Base-by-base conservation (phyloP, 2,888 invertebrate genomes). In the Zaprionus bogoriensis region DNA sequence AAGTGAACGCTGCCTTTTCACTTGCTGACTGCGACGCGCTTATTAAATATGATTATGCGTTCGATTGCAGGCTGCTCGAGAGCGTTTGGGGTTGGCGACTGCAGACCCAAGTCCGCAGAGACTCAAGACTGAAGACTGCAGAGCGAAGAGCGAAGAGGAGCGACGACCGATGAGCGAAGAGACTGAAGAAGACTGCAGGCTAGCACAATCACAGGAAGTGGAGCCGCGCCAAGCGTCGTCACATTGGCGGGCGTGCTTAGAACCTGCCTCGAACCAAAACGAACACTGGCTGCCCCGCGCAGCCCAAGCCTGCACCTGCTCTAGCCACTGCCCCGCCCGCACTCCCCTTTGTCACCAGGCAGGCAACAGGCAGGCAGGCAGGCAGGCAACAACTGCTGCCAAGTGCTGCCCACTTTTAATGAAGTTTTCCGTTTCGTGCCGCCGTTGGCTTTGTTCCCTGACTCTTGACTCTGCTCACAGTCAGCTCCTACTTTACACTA, bases 1-100 rank as follows among this genome's bases (percentile, higher is more conserved):
- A 50, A 59, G 52, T 30, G 47, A 53, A 60, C 63, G 50, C 32
- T 42, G 62, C 47, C 58, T 72, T 74, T 69, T 74, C 69, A 63
- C 62, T 66, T 60, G 69, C 68, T 45, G 66, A 66, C 65, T 73
- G 53, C 67, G 67, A 65, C 67, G 81, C 81, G 76, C 82, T 82
- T 82, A 82, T 82, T 82, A 84, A 82, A 82, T 82, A 84, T 81
- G 82, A 84, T 84, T 84, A 78, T 77, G 84, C 78, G 79, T 82
- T 81, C 81, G 84, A 81, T 83, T 76, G 75, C 57, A 59, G 52
- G 28, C 22, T 20, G n/a, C n/a, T 3, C 1, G 64, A 67, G 59
- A 59, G 65, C 42, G 55, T 62, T 74, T 67, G 59, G 50, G 52
- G 54, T 53, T 30, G 36, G n/a, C n/a, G n/a, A n/a, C n/a, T n/a